phyloP scores from a whole-genome alignment of 2,797 vertebrate species.

The Discoglossus pictus region DNA sequence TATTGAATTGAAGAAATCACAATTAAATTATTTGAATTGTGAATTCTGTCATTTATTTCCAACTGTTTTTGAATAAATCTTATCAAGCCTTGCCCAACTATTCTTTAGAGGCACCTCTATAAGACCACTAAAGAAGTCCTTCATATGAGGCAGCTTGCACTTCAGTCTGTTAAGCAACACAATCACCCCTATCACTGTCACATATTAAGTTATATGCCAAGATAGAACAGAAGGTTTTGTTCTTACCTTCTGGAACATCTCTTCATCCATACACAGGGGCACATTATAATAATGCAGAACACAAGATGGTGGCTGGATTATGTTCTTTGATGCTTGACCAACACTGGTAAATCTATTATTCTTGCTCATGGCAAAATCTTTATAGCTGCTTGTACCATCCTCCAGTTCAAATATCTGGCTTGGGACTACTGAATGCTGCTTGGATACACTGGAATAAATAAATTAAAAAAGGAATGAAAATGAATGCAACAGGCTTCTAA shows the following conservation, averaged over 20 bases:
- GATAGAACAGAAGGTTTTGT: not conserved
- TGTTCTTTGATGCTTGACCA: constrained; percentile 96
- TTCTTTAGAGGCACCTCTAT: too few species aligned
- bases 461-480: constrained; percentile 17
- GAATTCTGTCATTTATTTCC: too few species aligned
- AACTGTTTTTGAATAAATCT: too few species aligned
- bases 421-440: constrained; percentile 94
- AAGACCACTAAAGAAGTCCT: too few species aligned
- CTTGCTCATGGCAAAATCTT: constrained; percentile 96
- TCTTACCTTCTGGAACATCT: constrained; percentile 84
- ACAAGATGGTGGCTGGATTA: constrained; percentile 94
- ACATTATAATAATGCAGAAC: constrained; percentile 97
- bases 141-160: too few species aligned
- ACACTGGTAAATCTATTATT: constrained; percentile 97
- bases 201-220: not conserved
- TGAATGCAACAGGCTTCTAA: too few species aligned
- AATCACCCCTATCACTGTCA: not conserved
- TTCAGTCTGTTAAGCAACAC: too few species aligned
- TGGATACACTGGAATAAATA: constrained; percentile 83
- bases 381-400: constrained; percentile 94
- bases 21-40: too few species aligned
- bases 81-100: too few species aligned
- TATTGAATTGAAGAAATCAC: too few species aligned
- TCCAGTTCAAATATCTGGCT: constrained; percentile 96
- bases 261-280: constrained; percentile 87